These are phyloP conservation scores for Hoplostethus mediterraneus DNA, from an alignment of 2,797 vertebrate species.

Conservation along the genomic window DNA sequence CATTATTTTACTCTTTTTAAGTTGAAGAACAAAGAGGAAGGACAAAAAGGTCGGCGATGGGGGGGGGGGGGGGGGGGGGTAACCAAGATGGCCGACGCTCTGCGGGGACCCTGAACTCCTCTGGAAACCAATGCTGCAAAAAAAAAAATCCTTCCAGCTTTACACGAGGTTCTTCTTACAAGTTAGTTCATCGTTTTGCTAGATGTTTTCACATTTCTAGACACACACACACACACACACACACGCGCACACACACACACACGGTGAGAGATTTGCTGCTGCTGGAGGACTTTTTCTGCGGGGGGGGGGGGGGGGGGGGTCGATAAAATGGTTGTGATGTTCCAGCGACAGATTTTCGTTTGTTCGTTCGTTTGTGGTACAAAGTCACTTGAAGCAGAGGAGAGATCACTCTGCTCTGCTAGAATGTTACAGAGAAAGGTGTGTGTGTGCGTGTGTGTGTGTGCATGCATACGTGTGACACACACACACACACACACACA, in stretches of 20 bases:
- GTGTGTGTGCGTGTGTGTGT: too few species aligned
- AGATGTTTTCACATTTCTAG: slow-evolving; percentile 22
- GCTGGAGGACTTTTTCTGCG: too few species aligned
- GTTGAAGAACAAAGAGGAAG: slow-evolving; percentile 3
- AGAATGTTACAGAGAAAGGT: slow-evolving; percentile 21
- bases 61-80: too few species aligned
- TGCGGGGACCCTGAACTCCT: neutral
- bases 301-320: too few species aligned
- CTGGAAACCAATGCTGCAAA: slow-evolving; percentile 61
- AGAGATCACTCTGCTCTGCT: slow-evolving; percentile 3
- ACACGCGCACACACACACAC: too few species aligned
- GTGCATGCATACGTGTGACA: too few species aligned
- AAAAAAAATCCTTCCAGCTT: neutral
- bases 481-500: too few species aligned
- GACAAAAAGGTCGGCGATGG: neutral
- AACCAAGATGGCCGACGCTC: neutral
- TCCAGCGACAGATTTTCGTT: too few species aligned
- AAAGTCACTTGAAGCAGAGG: slow-evolving; percentile 11
- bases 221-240: slow-evolving; percentile 3
- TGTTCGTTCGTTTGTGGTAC: neutral
- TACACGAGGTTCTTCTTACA: slow-evolving; percentile 18
- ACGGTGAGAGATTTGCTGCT: too few species aligned
- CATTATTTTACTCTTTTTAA: neutral
- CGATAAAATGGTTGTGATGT: too few species aligned
- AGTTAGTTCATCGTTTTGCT: slow-evolving; percentile 30